These are phyloP conservation scores for Dichetophora obliterata DNA, from an alignment of 2,888 invertebrate genomes.

Conservation along the genomic window DNA sequence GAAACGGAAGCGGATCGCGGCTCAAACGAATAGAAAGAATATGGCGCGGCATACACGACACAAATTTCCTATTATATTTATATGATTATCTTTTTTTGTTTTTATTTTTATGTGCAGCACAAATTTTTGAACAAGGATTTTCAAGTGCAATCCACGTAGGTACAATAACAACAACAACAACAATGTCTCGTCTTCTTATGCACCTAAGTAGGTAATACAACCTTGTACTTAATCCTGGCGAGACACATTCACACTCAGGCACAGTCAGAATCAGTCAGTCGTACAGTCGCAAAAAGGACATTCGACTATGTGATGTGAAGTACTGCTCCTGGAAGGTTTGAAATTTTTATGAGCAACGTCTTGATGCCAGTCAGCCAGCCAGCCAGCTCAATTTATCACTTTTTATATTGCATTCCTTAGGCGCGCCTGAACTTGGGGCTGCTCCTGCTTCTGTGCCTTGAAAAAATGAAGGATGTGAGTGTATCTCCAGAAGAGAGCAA, in stretches of 20 bases:
- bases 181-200: neutral
- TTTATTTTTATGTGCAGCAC: neutral
- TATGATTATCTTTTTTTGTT: neutral
- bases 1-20: conserved; percentile 12
- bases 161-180: neutral
- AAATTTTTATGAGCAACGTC: conserved; percentile 56
- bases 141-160: conserved; percentile 26
- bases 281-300: conserved; percentile 41
- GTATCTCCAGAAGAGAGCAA: neutral
- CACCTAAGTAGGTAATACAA: conserved; percentile 36
- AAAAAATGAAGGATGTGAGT: neutral
- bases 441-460: neutral
- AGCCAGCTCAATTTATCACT: conserved; percentile 56
- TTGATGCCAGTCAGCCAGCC: conserved; percentile 52
- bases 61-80: neutral
- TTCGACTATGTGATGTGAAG: conserved; percentile 44
- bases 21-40: neutral
- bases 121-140: neutral
- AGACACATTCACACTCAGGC: neutral
- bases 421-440: neutral
- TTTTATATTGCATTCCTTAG: conserved; percentile 39
- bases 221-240: conserved; percentile 43
- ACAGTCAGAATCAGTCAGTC: neutral
- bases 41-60: neutral
- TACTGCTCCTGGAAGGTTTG: conserved; percentile 40